phyloP scores from a whole-genome alignment of 2,113 vertebrate genomes.

The Alouatta palliata region DNA sequence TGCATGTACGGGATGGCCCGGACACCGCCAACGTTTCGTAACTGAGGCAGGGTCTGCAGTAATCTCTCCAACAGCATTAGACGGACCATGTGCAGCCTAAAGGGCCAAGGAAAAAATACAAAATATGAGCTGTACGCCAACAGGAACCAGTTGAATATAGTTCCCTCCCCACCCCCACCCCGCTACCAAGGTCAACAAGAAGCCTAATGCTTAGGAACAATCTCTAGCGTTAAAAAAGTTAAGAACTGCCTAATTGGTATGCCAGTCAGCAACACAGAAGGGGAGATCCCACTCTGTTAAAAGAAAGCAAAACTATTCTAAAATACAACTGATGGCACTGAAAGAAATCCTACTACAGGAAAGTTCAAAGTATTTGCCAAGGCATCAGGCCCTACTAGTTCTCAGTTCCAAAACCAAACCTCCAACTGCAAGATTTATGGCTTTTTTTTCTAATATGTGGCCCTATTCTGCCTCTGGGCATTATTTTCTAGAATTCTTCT shows the following conservation, averaged over 20 bases:
- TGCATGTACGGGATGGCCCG: conserved; percentile 99
- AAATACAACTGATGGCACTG: not conserved
- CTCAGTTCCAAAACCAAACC: not conserved
- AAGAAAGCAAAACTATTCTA: not conserved
- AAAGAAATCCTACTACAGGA: not conserved
- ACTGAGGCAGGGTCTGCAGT: conserved; percentile 94
- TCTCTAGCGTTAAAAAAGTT: not conserved
- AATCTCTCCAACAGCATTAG: conserved; percentile 97
- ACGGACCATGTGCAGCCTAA: conserved; percentile 97
- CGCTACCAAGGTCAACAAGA: not conserved
- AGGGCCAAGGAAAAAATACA: not conserved
- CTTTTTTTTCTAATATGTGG: not conserved
- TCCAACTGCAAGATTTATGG: not conserved
- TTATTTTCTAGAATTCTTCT: not conserved
- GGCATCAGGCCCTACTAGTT: not conserved
- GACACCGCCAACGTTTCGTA: conserved; percentile 96
- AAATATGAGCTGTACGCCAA: not conserved
- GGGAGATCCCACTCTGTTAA: not conserved
- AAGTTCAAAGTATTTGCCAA: not conserved
- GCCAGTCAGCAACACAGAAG: not conserved
- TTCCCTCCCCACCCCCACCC: not conserved
- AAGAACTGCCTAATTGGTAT: not conserved
- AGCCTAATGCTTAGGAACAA: not conserved
- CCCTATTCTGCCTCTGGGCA: not conserved
- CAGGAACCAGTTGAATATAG: not conserved